Evolutionary conservation across 2,797 vertebrate genomes (phyloP).

Genomic region (Halcyon badia): DNA sequence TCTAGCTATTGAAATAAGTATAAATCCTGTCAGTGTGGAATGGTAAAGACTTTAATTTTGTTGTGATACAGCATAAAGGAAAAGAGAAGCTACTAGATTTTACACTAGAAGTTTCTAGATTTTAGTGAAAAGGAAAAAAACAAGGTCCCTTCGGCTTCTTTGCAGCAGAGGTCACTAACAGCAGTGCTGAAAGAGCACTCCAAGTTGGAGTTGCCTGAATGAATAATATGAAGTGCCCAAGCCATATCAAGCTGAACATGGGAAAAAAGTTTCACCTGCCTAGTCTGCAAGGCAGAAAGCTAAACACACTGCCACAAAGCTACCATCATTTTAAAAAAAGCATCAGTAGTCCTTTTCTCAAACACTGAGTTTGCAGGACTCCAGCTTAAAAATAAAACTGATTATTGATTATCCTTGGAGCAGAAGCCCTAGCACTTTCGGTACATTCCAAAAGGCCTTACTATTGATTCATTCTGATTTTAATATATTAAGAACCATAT

Average conservation of each 20-base stretch:
- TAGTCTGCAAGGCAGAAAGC: background rate
- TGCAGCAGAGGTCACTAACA: background rate
- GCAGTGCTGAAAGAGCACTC: background rate
- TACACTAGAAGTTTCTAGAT: too few species aligned
- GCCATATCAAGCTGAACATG: background rate
- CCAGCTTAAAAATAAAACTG: background rate
- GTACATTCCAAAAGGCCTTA: background rate
- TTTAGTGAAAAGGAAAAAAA: background rate
- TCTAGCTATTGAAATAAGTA: too few species aligned
- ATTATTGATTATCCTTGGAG: background rate
- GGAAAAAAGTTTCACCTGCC: background rate
- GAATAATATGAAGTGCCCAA: accelerated
- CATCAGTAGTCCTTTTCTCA: background rate
- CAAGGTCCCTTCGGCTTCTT: background rate
- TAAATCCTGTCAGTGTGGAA: too few species aligned
- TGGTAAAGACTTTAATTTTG: too few species aligned
- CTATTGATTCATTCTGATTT: background rate
- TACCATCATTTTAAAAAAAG: background rate
- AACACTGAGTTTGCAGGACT: background rate
- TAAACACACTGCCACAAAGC: background rate
- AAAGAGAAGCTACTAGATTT: too few species aligned
- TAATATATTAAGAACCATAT: background rate
- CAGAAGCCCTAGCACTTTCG: background rate
- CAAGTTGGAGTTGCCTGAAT: background rate
- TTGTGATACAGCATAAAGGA: too few species aligned